A percentile compares a stretch with the other conserved stretches of the same genome.
Conservation (phyloP, 2,888 invertebrate genomes). For the Xanthorhoe spadicearia region DNA sequence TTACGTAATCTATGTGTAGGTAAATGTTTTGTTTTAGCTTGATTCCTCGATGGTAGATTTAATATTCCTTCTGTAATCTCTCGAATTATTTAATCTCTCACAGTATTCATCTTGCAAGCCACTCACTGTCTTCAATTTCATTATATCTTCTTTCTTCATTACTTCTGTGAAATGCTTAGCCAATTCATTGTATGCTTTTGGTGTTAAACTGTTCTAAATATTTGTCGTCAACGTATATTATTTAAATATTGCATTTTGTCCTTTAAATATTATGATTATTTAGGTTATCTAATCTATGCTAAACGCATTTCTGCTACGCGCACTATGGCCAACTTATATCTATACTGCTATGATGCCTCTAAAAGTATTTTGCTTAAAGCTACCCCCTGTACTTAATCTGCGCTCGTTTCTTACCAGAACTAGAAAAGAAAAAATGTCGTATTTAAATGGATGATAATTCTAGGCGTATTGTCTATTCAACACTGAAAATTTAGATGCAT, state of each 20-base stretch:
- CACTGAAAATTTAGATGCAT: no score
- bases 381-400: not conserved
- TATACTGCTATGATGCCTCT: slow-evolving; percentile 2
- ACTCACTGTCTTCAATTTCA: slow-evolving; percentile 24
- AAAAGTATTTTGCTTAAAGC: slow-evolving; percentile 2
- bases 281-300: not conserved
- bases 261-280: not conserved
- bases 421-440: not conserved
- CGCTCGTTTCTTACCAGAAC: not conserved
- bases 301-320: slow-evolving; percentile 3
- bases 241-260: not conserved
- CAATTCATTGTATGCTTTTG: slow-evolving; percentile 49
- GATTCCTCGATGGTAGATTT: slow-evolving; percentile 38
- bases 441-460: not conserved
- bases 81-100: slow-evolving; percentile 29
- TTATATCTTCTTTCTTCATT: slow-evolving; percentile 18
- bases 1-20: slow-evolving; percentile 47
- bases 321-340: slow-evolving; percentile 6
- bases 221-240: not conserved
- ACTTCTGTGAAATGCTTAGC: slow-evolving; percentile 28
- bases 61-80: slow-evolving; percentile 30
- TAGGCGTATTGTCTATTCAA: not conserved
- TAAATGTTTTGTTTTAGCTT: slow-evolving; percentile 48
- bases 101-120: slow-evolving; percentile 27
- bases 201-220: slow-evolving; percentile 43